phyloP scores from a whole-genome alignment of 2,113 vertebrate species.

The Poeciliopsis prolifica region DNA sequence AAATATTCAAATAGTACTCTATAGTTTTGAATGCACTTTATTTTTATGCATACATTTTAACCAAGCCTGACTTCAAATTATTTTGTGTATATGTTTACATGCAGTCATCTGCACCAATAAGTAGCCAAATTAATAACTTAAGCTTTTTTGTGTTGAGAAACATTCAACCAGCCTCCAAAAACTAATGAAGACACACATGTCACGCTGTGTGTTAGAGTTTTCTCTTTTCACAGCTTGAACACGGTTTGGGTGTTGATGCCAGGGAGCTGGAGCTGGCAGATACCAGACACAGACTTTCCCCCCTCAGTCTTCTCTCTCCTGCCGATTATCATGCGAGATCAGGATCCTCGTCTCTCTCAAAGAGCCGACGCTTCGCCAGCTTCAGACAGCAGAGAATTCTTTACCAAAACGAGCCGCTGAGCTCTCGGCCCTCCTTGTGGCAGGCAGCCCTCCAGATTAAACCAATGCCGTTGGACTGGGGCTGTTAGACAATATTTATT shows the following conservation, averaged over 20 bases:
- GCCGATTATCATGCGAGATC: slow-evolving; percentile 18
- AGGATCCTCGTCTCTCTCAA: slow-evolving; percentile 10
- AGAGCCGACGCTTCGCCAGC: slow-evolving; percentile 1
- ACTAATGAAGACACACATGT: background rate
- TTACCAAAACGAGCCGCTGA: slow-evolving; percentile 27
- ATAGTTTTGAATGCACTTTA: too few species aligned
- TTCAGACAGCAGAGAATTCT: slow-evolving; percentile 25
- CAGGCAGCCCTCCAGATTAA: slow-evolving; percentile 53
- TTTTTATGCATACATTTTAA: too few species aligned
- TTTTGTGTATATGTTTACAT: too few species aligned
- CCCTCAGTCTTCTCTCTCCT: background rate
- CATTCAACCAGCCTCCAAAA: background rate
- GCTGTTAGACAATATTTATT: slow-evolving; percentile 43
- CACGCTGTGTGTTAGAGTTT: background rate
- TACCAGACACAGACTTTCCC: background rate
- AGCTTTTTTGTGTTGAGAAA: too few species aligned
- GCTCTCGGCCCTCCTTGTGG: slow-evolving; percentile 41
- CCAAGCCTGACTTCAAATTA: too few species aligned
- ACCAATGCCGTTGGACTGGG: slow-evolving; percentile 33
- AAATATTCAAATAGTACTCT: too few species aligned
- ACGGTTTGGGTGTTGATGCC: background rate
- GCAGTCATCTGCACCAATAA: too few species aligned
- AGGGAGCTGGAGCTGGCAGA: background rate
- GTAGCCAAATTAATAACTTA: too few species aligned
- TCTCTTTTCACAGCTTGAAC: slow-evolving; percentile 9